Base-by-base conservation (phyloP, 2,113 vertebrate species). In the Lepus americanus region DNA sequence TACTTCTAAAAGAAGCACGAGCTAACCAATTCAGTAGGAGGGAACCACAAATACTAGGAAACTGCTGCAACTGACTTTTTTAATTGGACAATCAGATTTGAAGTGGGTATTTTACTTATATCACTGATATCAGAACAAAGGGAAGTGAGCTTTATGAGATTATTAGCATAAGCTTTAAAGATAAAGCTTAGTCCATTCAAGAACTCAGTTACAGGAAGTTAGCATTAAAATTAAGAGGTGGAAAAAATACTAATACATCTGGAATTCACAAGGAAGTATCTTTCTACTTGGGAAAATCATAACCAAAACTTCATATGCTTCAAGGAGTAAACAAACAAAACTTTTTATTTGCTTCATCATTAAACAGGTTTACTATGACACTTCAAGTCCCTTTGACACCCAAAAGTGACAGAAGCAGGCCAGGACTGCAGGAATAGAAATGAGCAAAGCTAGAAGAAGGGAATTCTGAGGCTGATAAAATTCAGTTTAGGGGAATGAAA, bases 71-170 rank as follows among this genome's bases (percentile, higher is more conserved):
- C 59, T 86, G 23, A 92, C 73, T 91, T 89, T 59, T 87, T 33
- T 17, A 85, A 86, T 33, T 96, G 93, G 64, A 49, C 17, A 78
- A 67, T 81, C 55, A 94, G 88, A 92, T 86, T 82, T 66, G 25
- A 95, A 96, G 83, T 70, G 20, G 39, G 0, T 67, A 55, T 49
- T 94, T 72, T 89, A 92, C 31, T 63, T 84, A 94, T 0, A 64
- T 19, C 31, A 94, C 19, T 95, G 92, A 86, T 59, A 63, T 25
- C 12, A 59, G 29, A 27, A 93, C 53, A 85, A 61, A 74, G 25
- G 23, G 31, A 92, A 61, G 3, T 82, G 17, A 89, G 78, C 1
- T 72, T 77, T 33, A 89, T 55, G 49, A 76, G 67, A 81, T 81
- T 49, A 59, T 69, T 74, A 84, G 63, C 31, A 70, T 2, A 76